These are phyloP conservation scores for Trachelus stipa DNA, from an alignment of 2,888 invertebrate species.

Conservation along the genomic window DNA sequence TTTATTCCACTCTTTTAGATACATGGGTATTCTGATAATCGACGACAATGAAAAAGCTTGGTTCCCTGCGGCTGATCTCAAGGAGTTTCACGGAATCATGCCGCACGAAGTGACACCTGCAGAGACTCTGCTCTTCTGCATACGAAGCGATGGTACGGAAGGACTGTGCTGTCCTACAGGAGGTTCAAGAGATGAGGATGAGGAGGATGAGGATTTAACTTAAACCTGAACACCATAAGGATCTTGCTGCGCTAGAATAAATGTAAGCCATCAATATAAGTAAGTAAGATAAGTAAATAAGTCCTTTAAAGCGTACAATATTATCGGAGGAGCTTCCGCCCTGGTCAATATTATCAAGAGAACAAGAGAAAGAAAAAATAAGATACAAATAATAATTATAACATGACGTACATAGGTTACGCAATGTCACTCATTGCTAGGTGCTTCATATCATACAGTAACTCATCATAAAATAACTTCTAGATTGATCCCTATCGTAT, in stretches of 20 bases:
- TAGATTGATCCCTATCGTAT: neutral
- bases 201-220: constrained; percentile 58
- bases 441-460: neutral
- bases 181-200: constrained; percentile 69
- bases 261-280: neutral
- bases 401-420: neutral
- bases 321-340: neutral
- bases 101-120: constrained; percentile 83
- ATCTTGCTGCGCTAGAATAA: neutral
- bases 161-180: constrained; percentile 83
- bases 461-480: neutral
- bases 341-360: neutral
- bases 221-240: constrained; percentile 38
- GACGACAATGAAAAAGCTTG: constrained; percentile 92
- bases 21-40: constrained; percentile 82
- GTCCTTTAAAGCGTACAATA: neutral
- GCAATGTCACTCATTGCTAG: neutral
- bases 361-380: neutral
- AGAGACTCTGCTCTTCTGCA: constrained; percentile 86
- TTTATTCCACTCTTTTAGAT: constrained; percentile 67
- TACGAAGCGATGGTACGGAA: constrained; percentile 84
- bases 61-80: constrained; percentile 90
- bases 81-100: constrained; percentile 90
- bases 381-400: neutral
- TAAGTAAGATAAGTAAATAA: neutral